Conservation (phyloP, 2,888 invertebrate species). For the Cheilosia pagana region DNA sequence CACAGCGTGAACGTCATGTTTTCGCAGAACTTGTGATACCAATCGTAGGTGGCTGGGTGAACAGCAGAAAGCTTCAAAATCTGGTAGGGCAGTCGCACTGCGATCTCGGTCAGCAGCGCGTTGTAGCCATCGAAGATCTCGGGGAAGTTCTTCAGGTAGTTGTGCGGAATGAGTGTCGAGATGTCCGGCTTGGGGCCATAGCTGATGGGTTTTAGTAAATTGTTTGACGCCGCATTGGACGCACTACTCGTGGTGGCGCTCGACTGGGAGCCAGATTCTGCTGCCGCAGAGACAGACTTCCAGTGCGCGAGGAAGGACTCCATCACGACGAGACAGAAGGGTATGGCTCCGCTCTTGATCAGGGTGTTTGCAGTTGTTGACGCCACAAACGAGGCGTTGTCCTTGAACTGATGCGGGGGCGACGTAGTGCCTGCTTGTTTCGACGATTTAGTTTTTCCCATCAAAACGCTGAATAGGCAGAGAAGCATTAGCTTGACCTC, state of each 20-base stretch:
- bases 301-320: slow-evolving; percentile 91
- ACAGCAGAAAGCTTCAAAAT: slow-evolving; percentile 85
- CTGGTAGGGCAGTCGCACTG: slow-evolving; percentile 96
- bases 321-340: slow-evolving; percentile 89
- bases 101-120: slow-evolving; percentile 97
- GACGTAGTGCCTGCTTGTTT: slow-evolving; percentile 83
- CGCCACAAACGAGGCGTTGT: slow-evolving; percentile 86
- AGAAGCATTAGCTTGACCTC: slow-evolving; percentile 95
- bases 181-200: slow-evolving; percentile 95
- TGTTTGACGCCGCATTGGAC: slow-evolving; percentile 84
- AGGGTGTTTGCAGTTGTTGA: slow-evolving; percentile 89
- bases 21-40: slow-evolving; percentile 88
- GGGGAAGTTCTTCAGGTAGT: slow-evolving; percentile 95
- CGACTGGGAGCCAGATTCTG: slow-evolving; percentile 48
- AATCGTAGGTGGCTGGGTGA: slow-evolving; percentile 82
- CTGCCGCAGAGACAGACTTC: slow-evolving; percentile 84
- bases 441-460: slow-evolving; percentile 83
- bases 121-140: slow-evolving; percentile 98
- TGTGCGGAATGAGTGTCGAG: slow-evolving; percentile 96
- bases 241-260: slow-evolving; percentile 19
- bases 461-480: slow-evolving; percentile 90
- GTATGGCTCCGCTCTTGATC: slow-evolving; percentile 88
- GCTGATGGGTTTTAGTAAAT: slow-evolving; percentile 91
- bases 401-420: slow-evolving; percentile 84
- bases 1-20: slow-evolving; percentile 88